A percentile compares a stretch with the other conserved stretches of the same genome.
These are phyloP conservation scores for Lamellibrachia luymesi DNA, from an alignment of 1,140 invertebrate genomes.

Conservation along the genomic window DNA sequence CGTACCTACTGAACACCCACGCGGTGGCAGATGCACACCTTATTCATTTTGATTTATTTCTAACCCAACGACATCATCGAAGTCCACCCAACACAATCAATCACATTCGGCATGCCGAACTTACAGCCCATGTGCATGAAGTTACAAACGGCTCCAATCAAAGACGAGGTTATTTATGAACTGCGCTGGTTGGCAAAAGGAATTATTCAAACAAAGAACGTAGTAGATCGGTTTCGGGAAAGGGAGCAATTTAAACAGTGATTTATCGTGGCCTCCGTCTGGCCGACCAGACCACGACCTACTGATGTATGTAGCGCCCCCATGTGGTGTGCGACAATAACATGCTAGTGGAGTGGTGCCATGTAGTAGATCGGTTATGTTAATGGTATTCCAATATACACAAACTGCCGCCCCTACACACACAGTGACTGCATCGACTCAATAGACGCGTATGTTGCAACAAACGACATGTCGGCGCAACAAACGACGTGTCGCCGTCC, in stretches of 20 bases:
- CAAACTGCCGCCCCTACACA: not conserved
- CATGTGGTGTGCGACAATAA: not conserved
- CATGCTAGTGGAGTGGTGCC: not conserved
- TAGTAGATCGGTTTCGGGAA: not conserved
- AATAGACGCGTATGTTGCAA: not conserved
- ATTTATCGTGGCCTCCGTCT: not conserved
- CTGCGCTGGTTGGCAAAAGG: not conserved
- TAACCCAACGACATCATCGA: not conserved
- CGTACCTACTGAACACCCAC: not conserved
- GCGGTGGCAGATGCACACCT: not conserved
- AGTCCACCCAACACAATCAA: not conserved
- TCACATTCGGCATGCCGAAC: not conserved
- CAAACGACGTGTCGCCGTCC: not conserved
- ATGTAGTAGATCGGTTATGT: not conserved
- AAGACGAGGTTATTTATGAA: not conserved
- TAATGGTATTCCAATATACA: constrained; percentile 1
- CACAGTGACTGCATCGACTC: not conserved
- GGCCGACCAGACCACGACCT: not conserved
- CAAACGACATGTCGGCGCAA: not conserved
- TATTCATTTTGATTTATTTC: not conserved
- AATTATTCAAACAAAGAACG: not conserved
- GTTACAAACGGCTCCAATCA: not conserved
- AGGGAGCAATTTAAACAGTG: not conserved
- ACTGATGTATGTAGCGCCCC: not conserved
- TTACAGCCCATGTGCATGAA: not conserved